Conservation (phyloP, 2,888 invertebrate species). For the Caenorhabditis sp. region DNA sequence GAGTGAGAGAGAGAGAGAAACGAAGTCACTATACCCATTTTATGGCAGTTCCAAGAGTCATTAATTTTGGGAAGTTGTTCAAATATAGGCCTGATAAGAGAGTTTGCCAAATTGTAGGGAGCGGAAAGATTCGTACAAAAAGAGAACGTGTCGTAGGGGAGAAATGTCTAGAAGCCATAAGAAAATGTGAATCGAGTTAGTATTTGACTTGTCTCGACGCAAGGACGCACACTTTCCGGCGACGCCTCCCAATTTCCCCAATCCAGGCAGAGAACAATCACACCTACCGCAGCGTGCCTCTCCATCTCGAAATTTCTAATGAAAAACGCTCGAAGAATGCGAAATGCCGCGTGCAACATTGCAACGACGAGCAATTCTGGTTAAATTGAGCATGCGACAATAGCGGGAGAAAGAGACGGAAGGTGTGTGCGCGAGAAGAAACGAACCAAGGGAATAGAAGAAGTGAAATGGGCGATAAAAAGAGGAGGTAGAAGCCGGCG, state of each 20-base stretch:
- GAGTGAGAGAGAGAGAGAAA: background rate
- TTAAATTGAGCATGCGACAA: slow-evolving; percentile 12
- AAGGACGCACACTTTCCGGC: no score
- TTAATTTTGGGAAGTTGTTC: background rate
- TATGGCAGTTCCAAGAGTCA: background rate
- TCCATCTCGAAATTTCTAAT: background rate
- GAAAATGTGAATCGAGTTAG: slow-evolving; percentile 5
- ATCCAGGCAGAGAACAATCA: background rate
- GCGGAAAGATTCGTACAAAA: background rate
- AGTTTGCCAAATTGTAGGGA: background rate
- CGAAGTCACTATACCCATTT: background rate
- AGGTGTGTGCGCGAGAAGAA: no score
- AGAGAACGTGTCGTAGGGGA: background rate
- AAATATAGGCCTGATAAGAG: background rate
- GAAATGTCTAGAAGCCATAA: background rate
- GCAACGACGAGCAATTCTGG: background rate
- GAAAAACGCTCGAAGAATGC: background rate
- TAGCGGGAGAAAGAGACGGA: background rate
- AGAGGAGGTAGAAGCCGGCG: background rate
- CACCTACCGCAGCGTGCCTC: background rate
- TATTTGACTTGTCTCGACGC: no score
- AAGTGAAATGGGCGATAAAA: background rate
- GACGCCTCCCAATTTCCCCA: no score
- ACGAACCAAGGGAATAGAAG: no score
- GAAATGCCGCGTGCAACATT: no score